Evolutionary conservation across 2,113 vertebrate species (phyloP), one percentile per base, ranked within the genome.

Genomic region (Xenus cinereus): DNA sequence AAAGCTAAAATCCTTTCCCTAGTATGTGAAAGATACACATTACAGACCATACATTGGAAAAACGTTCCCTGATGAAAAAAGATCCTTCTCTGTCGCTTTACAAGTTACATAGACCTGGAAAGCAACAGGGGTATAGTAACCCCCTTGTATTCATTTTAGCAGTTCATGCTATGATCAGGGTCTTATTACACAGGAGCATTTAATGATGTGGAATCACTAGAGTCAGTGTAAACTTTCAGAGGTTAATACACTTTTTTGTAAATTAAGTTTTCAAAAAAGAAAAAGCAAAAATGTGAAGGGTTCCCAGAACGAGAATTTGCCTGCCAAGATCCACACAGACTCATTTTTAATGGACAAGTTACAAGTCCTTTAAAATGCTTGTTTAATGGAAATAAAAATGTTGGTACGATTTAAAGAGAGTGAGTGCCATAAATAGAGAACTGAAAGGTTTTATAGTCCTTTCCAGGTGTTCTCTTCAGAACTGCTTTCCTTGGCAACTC

Each of bases 341-440:
- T 87, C 72, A 79, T 72, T 93, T 96, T 96, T 97, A 91, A 91
- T 97, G 73, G 95, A 90, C 53, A 97, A 97, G 80, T 85, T 97
- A 93, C 76, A 96, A 97, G 48, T 89, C 53, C 74, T 95, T 95
- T 87, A 96, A 97, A 97, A 96, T 53, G n/a, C 89, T 97, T 95
- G 90, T 89, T 92, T 93, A 96, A 97, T 96, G 94, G 84, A 98
- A 98, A 96, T 67, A 95, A 56, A 92, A 94, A 94, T 33, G 46
- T 72, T 92, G 57, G 77, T 76, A 89, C 53, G 85, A 89, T 83
- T 90, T 94, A 87, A 93, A 89, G 67, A 76, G 74, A 84, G 28
- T 68, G 45, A 82, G 57, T 60, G 45, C 39, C 43, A 69, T 68
- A 86, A 90, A 84, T 51, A 89, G 71, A 74, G 79, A 66, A 74